A percentile compares a stretch with the other conserved stretches of the same genome.
Conservation (phyloP, 2,797 vertebrate genomes). For the Megalops cyprinoides region DNA sequence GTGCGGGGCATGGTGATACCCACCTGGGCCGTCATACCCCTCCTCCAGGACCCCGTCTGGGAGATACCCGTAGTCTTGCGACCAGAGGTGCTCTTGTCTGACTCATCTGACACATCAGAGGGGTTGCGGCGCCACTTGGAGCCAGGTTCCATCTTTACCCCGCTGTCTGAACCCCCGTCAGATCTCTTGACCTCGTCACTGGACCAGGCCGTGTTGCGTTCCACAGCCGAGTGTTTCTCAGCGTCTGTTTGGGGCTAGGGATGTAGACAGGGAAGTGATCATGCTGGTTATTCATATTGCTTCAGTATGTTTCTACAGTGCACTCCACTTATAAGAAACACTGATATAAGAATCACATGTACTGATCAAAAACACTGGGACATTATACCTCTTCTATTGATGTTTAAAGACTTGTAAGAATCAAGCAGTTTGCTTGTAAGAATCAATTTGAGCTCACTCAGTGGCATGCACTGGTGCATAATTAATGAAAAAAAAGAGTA, state of each 20-base stretch:
- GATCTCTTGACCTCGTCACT: constrained; percentile 87
- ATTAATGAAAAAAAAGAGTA: too few relatives aligned
- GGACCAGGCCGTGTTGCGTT: constrained; percentile 80
- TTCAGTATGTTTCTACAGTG: too few relatives aligned
- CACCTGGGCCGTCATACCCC: constrained; percentile 94
- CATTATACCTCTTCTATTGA: too few relatives aligned
- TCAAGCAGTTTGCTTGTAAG: too few relatives aligned
- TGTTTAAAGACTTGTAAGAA: too few relatives aligned
- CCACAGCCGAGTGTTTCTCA: constrained; percentile 87
- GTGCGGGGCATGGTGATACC: constrained; percentile 91
- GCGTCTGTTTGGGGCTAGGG: constrained; percentile 83
- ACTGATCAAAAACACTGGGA: too few relatives aligned
- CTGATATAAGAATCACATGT: too few relatives aligned
- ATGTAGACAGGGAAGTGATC: neutral
- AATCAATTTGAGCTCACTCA: too few relatives aligned
- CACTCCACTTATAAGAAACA: too few relatives aligned
- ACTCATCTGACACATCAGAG: constrained; percentile 92
- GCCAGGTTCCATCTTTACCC: constrained; percentile 85
- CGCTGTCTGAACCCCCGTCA: constrained; percentile 85
- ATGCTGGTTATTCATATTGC: too few relatives aligned
- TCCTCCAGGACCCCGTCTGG: constrained; percentile 93
- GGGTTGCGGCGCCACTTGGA: constrained; percentile 89
- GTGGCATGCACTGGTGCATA: too few relatives aligned
- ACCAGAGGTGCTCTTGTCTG: constrained; percentile 87
- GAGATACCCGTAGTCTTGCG: constrained; percentile 84